Percentiles rank a stretch among this genome's conserved stretches.
Evolutionary conservation across 2,888 invertebrate species (phyloP).

Genomic region (Cerceris rybyensis): DNA sequence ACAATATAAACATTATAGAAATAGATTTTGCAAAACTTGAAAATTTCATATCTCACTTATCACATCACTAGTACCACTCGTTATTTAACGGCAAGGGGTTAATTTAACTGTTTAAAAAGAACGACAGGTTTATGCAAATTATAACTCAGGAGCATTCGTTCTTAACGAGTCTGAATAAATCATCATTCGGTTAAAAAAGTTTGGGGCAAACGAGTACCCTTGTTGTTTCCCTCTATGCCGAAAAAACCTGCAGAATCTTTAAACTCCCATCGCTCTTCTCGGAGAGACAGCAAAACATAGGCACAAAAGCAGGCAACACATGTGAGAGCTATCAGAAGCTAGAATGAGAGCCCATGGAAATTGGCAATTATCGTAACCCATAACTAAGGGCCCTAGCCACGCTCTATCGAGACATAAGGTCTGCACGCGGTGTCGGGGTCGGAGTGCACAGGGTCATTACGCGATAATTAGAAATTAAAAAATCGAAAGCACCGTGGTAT

Average conservation of each 20-base stretch:
- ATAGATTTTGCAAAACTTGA: too few species aligned
- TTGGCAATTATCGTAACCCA: constrained; percentile 79
- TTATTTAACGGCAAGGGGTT: too few species aligned
- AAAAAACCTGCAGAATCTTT: constrained; percentile 7
- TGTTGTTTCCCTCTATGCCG: too few species aligned
- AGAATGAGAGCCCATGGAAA: constrained; percentile 71
- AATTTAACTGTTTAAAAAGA: too few species aligned
- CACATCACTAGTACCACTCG: too few species aligned
- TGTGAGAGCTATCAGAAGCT: constrained; percentile 52
- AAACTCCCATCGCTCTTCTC: constrained; percentile 3
- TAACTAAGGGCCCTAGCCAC: constrained; percentile 67
- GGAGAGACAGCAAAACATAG: constrained; percentile 8
- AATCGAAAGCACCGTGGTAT: constrained; percentile 59
- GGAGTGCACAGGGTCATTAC: constrained; percentile 68
- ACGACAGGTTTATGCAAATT: too few species aligned
- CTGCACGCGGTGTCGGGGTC: constrained; percentile 66
- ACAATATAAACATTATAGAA: too few species aligned
- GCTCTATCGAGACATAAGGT: constrained; percentile 69
- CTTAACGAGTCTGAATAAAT: too few species aligned
- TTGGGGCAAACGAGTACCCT: too few species aligned
- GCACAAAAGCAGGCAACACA: constrained; percentile 29
- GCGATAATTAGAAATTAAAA: constrained; percentile 76
- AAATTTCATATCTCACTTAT: too few species aligned
- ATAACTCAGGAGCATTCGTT: too few species aligned
- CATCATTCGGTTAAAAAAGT: too few species aligned